Conservation (phyloP, 1,140 invertebrate genomes). For the Hyposmocoma kahamanoa region DNA sequence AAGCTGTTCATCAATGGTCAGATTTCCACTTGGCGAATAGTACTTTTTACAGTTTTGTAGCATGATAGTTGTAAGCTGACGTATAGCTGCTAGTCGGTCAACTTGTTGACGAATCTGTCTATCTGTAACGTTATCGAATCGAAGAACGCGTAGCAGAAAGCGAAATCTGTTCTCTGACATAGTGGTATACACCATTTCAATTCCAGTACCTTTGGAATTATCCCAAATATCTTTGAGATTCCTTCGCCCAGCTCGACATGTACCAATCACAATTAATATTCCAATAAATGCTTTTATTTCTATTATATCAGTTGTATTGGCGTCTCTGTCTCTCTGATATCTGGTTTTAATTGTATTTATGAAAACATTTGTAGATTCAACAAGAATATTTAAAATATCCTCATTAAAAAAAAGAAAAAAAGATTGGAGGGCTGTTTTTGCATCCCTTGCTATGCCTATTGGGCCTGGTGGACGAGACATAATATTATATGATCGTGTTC, state of each 20-base stretch:
- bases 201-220: not conserved
- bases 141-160: not conserved
- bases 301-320: not conserved
- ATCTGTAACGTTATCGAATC: constrained; percentile 3
- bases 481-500: constrained; percentile 2
- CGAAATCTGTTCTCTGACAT: constrained; percentile 6
- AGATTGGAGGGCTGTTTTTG: constrained; percentile 1
- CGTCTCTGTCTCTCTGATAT: constrained; percentile 6
- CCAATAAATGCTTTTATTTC: constrained; percentile 4
- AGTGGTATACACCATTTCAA: not conserved
- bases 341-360: constrained; percentile 4
- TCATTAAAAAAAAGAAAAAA: constrained; percentile 1
- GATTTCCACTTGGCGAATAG: too few relatives aligned
- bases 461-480: not conserved
- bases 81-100: constrained; percentile 5
- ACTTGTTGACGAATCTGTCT: not conserved
- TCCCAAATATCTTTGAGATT: constrained; percentile 9
- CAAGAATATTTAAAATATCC: constrained; percentile 1
- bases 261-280: not conserved
- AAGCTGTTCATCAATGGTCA: too few relatives aligned
- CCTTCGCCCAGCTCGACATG: not conserved
- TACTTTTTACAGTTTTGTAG: constrained; percentile 1
- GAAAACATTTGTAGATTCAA: constrained; percentile 2
- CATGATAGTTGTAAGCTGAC: not conserved
- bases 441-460: constrained; percentile 1